Base-by-base conservation (phyloP, 2,113 vertebrate species). In the Furnarius figulus region DNA sequence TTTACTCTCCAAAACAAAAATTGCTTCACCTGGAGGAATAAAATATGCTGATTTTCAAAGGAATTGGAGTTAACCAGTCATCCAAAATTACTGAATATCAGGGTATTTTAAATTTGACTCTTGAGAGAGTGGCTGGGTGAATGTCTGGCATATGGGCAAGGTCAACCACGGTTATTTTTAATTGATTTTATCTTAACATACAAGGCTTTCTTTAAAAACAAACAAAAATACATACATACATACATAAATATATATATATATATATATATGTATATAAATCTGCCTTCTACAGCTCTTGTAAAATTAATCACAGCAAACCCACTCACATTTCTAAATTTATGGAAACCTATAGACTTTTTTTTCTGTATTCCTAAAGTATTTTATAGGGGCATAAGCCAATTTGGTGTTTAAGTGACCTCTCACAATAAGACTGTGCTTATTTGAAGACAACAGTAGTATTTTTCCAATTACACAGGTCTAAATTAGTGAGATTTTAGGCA, bases 121-220 rank as follows among this genome's bases (percentile, higher is more conserved):
- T 17, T 35, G 7, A 42, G 6, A 5, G 1, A 3, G 8, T 28
- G 9, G 2, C 14, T n/a, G 16, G 4, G 5, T 59, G 19, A 6
- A 18, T 47, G 3, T 65, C n/a, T 76, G 27, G 7, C 46, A 76
- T 20, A 47, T 31, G 23, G 24, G 4, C 3, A 23, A 35, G 31
- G 18, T 39, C 14, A 67, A 8, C 5, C 9, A 21, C 13, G 15
- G 6, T 0, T 17, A 67, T 75, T 47, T 16, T 6, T 25, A 40
- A 62, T 28, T 19, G 14, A 12, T 47, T 12, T 5, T n/a, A 24
- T 23, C 16, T 55, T 55, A 30, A 40, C 8, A 33, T 23, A 40
- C 5, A 55, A 9, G 3, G 3, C 5, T 56, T 52, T 19, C 14
- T 87, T 24, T 6, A 21, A 44, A 44, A 70, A 35, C 37, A 39